A percentile compares a stretch with the other conserved stretches of the same genome.
phyloP scores from a whole-genome alignment of 1,140 invertebrate genomes.

The Pissodes strobi region DNA sequence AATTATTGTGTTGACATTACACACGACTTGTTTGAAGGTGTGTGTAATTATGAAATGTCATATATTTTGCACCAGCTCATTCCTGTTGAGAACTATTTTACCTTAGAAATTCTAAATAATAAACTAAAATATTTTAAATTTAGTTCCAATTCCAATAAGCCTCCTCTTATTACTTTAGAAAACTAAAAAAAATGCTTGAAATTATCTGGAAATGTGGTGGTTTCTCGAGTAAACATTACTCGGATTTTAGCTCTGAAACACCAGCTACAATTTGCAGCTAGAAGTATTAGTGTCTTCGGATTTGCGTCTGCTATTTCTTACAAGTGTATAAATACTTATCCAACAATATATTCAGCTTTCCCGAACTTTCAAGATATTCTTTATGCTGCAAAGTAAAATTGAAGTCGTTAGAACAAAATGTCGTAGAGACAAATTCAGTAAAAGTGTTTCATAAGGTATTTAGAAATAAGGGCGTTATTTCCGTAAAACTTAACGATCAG shows the following conservation, averaged over 20 bases:
- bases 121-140: slow-evolving; percentile 7
- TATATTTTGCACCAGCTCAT: neutral
- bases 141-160: slow-evolving; percentile 5
- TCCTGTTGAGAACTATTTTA: neutral
- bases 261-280: slow-evolving; percentile 8
- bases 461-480: no score
- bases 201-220: slow-evolving; percentile 17
- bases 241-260: slow-evolving; percentile 26
- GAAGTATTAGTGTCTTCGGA: no score
- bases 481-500: no score
- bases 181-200: slow-evolving; percentile 14
- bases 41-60: neutral
- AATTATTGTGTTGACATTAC: slow-evolving; percentile 2
- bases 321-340: no score
- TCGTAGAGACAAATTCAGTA: no score
- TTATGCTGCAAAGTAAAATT: no score
- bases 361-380: no score
- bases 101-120: slow-evolving; percentile 10
- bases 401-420: no score
- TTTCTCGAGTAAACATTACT: slow-evolving; percentile 25
- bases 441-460: no score
- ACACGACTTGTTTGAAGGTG: slow-evolving; percentile 4
- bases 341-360: no score
- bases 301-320: no score
- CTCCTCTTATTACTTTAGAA: neutral